phyloP scores from a whole-genome alignment of 1,140 invertebrate species.

The Agraylea sexmaculata region DNA sequence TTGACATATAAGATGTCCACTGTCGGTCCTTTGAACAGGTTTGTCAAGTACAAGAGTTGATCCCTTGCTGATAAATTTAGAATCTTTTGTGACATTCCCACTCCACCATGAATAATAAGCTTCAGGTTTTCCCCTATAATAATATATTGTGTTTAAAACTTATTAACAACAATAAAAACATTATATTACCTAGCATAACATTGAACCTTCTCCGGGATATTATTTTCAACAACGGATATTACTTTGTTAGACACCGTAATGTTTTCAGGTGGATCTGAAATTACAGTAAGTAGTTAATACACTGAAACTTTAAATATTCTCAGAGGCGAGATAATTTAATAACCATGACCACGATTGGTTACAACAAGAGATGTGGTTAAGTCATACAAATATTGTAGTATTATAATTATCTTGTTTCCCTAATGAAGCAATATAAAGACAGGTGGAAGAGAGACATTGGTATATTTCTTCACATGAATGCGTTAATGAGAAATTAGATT shows the following conservation, averaged over 20 bases:
- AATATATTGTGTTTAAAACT: slow-evolving; percentile 3
- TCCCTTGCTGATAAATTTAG: slow-evolving; percentile 37
- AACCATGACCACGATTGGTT: too few species aligned
- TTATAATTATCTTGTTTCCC: too few species aligned
- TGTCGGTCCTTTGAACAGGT: slow-evolving; percentile 46
- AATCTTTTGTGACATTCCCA: slow-evolving; percentile 8
- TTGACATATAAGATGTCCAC: slow-evolving; percentile 63
- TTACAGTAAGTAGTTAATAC: too few species aligned
- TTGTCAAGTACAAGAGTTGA: slow-evolving; percentile 45
- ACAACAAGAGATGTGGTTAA: too few species aligned
- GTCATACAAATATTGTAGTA: too few species aligned
- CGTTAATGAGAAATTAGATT: too few species aligned
- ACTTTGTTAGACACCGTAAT: slow-evolving; percentile 58
- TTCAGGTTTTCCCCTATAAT: slow-evolving; percentile 19
- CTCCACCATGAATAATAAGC: slow-evolving; percentile 14
- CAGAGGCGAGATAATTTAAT: too few species aligned
- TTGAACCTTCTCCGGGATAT: slow-evolving; percentile 59
- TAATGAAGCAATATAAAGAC: too few species aligned
- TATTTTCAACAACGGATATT: slow-evolving; percentile 65
- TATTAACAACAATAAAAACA: slow-evolving; percentile 5
- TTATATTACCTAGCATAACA: slow-evolving; percentile 57
- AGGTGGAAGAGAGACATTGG: too few species aligned
- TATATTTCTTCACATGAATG: too few species aligned
- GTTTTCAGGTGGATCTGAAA: slow-evolving; percentile 74
- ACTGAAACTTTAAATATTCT: too few species aligned